Evolutionary conservation across 1,140 invertebrate genomes (phyloP).

Genomic region (Sesamia nonagrioides): DNA sequence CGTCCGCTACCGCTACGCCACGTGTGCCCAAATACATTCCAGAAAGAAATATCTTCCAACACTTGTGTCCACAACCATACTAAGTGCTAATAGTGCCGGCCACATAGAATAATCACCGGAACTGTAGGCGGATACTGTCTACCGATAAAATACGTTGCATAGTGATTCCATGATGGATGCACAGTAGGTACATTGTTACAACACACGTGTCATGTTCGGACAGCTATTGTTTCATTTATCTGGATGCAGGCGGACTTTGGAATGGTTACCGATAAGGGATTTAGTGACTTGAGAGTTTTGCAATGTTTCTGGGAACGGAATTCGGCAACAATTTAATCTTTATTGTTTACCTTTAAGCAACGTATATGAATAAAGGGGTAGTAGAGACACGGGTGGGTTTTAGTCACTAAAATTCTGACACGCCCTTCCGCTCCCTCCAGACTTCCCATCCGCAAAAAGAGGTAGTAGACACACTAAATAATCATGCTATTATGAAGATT

Average conservation of each 20-base stretch:
- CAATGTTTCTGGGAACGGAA: neutral
- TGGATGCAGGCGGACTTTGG: neutral
- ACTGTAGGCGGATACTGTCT: slow-evolving; percentile 28
- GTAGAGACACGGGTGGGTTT: too few species aligned
- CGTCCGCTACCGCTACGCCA: too few species aligned
- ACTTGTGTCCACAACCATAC: slow-evolving; percentile 10
- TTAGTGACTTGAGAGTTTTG: neutral
- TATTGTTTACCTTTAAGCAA: too few species aligned
- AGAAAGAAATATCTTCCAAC: neutral
- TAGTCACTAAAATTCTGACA: too few species aligned
- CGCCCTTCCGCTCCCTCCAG: too few species aligned
- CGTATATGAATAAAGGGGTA: too few species aligned
- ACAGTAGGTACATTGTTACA: neutral
- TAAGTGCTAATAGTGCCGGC: slow-evolving; percentile 11
- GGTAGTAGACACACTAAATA: too few species aligned
- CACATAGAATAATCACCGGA: slow-evolving; percentile 37
- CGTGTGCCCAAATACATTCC: too few species aligned
- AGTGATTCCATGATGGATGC: slow-evolving; percentile 7
- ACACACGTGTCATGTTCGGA: neutral
- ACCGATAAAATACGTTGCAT: slow-evolving; percentile 29
- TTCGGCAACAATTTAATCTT: too few species aligned
- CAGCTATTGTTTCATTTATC: neutral
- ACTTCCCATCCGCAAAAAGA: too few species aligned
- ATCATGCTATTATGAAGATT: too few species aligned
- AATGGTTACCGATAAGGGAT: neutral